These are phyloP conservation scores for Molossus molossus DNA, from an alignment of 2,797 vertebrate species.

Conservation along the genomic window DNA sequence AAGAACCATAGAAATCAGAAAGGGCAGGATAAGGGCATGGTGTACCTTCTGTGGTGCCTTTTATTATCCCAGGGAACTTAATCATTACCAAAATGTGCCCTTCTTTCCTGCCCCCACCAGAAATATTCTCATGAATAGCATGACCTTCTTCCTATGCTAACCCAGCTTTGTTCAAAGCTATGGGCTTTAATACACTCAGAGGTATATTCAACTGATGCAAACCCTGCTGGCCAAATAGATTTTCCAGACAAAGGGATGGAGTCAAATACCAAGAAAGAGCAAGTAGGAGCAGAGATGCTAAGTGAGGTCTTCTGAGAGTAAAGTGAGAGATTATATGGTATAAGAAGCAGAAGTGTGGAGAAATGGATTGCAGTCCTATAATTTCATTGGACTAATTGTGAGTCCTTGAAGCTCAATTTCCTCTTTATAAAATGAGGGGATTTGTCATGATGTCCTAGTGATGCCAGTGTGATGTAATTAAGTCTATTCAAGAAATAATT, in stretches of 20 bases:
- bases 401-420: slow-evolving; percentile 75
- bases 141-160: neutral
- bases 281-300: neutral
- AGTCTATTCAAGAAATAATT: slow-evolving; percentile 83
- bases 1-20: neutral
- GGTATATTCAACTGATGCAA: neutral
- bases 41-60: neutral
- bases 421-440: slow-evolving; percentile 72
- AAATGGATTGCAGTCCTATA: slow-evolving; percentile 59
- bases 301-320: slow-evolving; percentile 5
- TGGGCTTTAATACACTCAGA: neutral
- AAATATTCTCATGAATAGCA: neutral
- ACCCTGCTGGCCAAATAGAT: neutral
- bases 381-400: slow-evolving; percentile 76
- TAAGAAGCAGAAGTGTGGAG: slow-evolving; percentile 67
- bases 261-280: slow-evolving; percentile 8
- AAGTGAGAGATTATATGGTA: slow-evolving; percentile 60
- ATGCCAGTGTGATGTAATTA: slow-evolving; percentile 78
- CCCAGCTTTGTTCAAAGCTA: neutral
- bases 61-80: neutral
- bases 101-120: neutral
- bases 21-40: neutral
- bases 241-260: neutral
- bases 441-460: slow-evolving; percentile 78
- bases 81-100: neutral